Evolutionary conservation across 2,797 vertebrate genomes (phyloP).

Genomic region (Lutjanus campechanus): DNA sequence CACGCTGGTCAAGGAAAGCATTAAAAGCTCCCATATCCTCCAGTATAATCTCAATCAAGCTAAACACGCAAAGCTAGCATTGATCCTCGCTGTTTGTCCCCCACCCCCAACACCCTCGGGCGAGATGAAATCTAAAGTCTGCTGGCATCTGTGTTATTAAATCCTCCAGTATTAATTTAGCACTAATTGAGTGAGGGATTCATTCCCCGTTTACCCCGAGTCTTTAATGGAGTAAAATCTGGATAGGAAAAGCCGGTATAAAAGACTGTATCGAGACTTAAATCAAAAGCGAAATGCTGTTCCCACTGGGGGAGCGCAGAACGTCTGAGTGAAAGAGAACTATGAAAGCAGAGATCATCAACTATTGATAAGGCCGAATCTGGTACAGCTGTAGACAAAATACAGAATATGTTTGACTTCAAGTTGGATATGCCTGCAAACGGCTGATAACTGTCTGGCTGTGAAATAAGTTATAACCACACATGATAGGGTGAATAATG

Average conservation of each 20-base stretch:
- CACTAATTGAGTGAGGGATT: conserved; percentile 84
- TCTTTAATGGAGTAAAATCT: conserved; percentile 73
- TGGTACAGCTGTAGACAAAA: conserved; percentile 85
- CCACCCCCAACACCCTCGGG: conserved; percentile 60
- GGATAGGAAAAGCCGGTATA: conserved; percentile 70
- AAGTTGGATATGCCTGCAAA: conserved; percentile 75
- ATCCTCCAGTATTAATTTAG: conserved; percentile 82
- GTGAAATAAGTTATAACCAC: conserved; percentile 56
- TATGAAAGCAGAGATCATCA: conserved; percentile 84
- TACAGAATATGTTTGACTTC: conserved; percentile 82
- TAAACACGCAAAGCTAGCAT: conserved; percentile 62
- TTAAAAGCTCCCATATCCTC: conserved; percentile 44
- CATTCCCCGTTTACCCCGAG: conserved; percentile 74
- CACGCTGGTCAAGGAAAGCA: conserved; percentile 68
- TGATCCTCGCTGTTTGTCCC: conserved; percentile 68
- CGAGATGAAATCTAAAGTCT: conserved; percentile 77
- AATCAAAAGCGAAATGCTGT: conserved; percentile 82
- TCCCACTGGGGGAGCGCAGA: conserved; percentile 72
- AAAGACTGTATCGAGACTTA: conserved; percentile 76
- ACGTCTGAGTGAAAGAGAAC: conserved; percentile 76
- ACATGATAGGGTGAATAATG: conserved; percentile 36
- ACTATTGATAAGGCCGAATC: conserved; percentile 83
- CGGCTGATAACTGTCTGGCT: conserved; percentile 72
- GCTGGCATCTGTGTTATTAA: conserved; percentile 80
- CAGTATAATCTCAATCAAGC: conserved; percentile 61